Percentiles rank a stretch among this genome's conserved stretches.
phyloP scores from a whole-genome alignment of 2,888 invertebrate genomes.

The Phrixothrix hirtus region DNA sequence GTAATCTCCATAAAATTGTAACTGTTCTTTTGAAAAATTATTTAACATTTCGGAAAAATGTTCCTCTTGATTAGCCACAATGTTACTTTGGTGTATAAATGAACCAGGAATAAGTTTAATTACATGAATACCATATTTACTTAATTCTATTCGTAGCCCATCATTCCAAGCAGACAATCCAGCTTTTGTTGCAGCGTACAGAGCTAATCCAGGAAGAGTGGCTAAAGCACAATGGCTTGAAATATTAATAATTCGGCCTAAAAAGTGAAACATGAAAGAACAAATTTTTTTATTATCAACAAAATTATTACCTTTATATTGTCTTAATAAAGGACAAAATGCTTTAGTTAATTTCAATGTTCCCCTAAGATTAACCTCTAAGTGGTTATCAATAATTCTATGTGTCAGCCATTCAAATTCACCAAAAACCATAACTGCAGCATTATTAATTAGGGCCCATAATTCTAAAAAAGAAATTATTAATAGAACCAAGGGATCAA shows the following conservation, averaged over 20 bases:
- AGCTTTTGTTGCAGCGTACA: slow-evolving; percentile 83
- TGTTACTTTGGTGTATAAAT: slow-evolving; percentile 69
- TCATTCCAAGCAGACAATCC: slow-evolving; percentile 75
- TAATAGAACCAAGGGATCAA: too few species aligned
- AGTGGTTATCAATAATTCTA: slow-evolving; percentile 67
- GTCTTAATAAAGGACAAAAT: slow-evolving; percentile 72
- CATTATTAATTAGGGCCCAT: slow-evolving; percentile 86
- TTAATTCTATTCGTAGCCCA: slow-evolving; percentile 73
- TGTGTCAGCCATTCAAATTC: slow-evolving; percentile 89
- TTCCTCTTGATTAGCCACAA: slow-evolving; percentile 66
- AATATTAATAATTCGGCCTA: slow-evolving; percentile 76
- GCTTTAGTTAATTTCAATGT: slow-evolving; percentile 74
- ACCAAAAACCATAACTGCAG: slow-evolving; percentile 87
- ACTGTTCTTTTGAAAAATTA: slow-evolving; percentile 66
- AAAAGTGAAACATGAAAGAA: slow-evolving; percentile 5
- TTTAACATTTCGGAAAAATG: slow-evolving; percentile 68
- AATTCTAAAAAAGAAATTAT: slow-evolving; percentile 71
- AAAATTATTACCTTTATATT: slow-evolving; percentile 57
- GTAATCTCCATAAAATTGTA: slow-evolving; percentile 66
- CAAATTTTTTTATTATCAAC: background rate
- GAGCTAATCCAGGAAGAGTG: slow-evolving; percentile 72
- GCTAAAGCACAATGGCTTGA: slow-evolving; percentile 79
- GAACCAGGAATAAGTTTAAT: slow-evolving; percentile 80
- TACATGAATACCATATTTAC: slow-evolving; percentile 71
- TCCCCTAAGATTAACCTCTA: slow-evolving; percentile 84